Conservation (phyloP, 2,888 invertebrate genomes). For the Drosophila crucigera region DNA sequence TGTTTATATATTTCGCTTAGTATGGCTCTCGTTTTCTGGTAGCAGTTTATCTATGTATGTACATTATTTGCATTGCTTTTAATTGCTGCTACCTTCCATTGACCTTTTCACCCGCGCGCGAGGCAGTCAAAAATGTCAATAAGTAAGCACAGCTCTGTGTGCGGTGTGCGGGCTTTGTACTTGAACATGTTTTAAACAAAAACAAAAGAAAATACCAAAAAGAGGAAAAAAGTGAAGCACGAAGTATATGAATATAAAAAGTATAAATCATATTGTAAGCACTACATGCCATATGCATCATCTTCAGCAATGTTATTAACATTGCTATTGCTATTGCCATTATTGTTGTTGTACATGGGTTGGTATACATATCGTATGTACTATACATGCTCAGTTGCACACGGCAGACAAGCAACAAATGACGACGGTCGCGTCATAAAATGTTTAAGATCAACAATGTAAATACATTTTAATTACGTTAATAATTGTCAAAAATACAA, state of each 20-base stretch:
- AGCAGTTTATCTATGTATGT: slow-evolving; percentile 5
- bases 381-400: slow-evolving; percentile 76
- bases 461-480: slow-evolving; percentile 82
- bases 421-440: slow-evolving; percentile 66
- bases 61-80: slow-evolving; percentile 50
- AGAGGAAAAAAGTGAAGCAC: slow-evolving; percentile 18
- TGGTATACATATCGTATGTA: slow-evolving; percentile 11
- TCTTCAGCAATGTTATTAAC: slow-evolving; percentile 41
- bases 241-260: slow-evolving; percentile 14
- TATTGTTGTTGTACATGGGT: slow-evolving; percentile 27
- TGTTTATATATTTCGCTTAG: slow-evolving; percentile 14
- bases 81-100: slow-evolving; percentile 71
- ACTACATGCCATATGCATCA: slow-evolving; percentile 44
- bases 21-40: slow-evolving; percentile 18
- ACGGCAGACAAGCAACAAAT: slow-evolving; percentile 53
- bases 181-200: slow-evolving; percentile 40
- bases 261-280: slow-evolving; percentile 26
- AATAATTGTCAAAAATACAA: slow-evolving; percentile 80
- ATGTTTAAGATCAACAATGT: slow-evolving; percentile 68
- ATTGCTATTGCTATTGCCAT: slow-evolving; percentile 12
- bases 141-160: slow-evolving; percentile 1
- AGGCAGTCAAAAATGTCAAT: slow-evolving; percentile 56
- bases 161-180: slow-evolving; percentile 1
- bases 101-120: slow-evolving; percentile 69
- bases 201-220: slow-evolving; percentile 28